These are phyloP conservation scores for Platichthys flesus DNA, from an alignment of 2,113 vertebrate species.

Conservation along the genomic window DNA sequence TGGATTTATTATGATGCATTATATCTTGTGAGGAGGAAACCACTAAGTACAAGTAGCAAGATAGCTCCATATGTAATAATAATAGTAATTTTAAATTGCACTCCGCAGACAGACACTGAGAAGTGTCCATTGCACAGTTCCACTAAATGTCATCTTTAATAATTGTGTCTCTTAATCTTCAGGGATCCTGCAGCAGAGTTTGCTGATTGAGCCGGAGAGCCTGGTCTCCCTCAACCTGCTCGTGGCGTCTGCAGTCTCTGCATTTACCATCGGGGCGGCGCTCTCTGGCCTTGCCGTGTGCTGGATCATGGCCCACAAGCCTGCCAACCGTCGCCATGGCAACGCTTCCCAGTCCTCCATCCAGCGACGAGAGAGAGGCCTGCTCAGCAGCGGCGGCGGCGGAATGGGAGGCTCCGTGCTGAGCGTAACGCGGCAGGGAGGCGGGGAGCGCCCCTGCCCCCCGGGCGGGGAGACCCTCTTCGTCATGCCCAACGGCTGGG, in stretches of 20 bases:
- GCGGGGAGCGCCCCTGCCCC: slow-evolving; percentile 78
- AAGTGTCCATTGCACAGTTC: slow-evolving; percentile 16
- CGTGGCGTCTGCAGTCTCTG: slow-evolving; percentile 93
- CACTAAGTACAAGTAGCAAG: slow-evolving; percentile 16
- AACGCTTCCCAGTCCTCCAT: slow-evolving; percentile 77
- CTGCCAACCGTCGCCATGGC: slow-evolving; percentile 82
- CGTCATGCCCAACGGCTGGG: slow-evolving; percentile 96
- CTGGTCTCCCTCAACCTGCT: slow-evolving; percentile 96
- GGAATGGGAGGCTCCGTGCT: slow-evolving; percentile 89
- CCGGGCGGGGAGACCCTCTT: slow-evolving; percentile 85
- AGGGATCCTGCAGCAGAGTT: slow-evolving; percentile 93
- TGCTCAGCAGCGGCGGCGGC: slow-evolving; percentile 86
- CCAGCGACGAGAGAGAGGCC: slow-evolving; percentile 89
- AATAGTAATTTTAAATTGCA: slow-evolving; percentile 29
- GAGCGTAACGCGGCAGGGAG: slow-evolving; percentile 89
- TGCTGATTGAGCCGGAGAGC: slow-evolving; percentile 91
- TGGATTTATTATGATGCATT: slow-evolving; percentile 49
- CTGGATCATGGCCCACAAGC: slow-evolving; percentile 95
- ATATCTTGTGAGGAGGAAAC: slow-evolving; percentile 15
- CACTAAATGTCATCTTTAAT: slow-evolving; percentile 42
- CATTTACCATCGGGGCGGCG: slow-evolving; percentile 94
- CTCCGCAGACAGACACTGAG: slow-evolving; percentile 42
- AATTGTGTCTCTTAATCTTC: slow-evolving; percentile 52
- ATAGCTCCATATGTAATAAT: slow-evolving; percentile 35
- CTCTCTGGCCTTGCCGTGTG: slow-evolving; percentile 95